Percentiles rank a stretch among this genome's conserved stretches.
phyloP scores from a whole-genome alignment of 2,888 invertebrate genomes.

The Ellobium chinense region DNA sequence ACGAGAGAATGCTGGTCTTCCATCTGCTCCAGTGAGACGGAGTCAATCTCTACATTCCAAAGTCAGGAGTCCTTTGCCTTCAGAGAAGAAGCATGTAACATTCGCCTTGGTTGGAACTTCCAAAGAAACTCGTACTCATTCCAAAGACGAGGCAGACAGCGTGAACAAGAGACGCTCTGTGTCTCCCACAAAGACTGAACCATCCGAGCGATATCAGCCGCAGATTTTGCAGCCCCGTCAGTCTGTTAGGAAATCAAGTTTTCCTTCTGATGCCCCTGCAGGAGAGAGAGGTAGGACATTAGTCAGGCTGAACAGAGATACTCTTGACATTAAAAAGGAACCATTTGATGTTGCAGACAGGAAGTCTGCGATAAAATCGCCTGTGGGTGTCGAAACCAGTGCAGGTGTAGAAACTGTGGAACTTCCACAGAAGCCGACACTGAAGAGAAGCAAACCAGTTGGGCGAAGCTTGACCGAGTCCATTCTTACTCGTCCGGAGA shows the following conservation, averaged over 20 bases:
- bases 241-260: neutral
- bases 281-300: too few species aligned
- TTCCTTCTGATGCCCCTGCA: neutral
- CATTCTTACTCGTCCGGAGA: neutral
- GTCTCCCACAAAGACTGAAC: neutral
- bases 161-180: neutral
- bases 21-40: neutral
- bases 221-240: neutral
- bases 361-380: neutral
- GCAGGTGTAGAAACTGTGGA: neutral
- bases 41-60: neutral
- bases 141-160: neutral
- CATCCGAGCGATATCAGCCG: neutral
- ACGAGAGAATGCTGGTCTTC: neutral
- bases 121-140: neutral
- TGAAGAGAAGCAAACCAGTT: neutral
- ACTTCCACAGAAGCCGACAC: neutral
- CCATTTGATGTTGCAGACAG: neutral
- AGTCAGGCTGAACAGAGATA: too few species aligned
- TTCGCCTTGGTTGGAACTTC: neutral
- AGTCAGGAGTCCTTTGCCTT: neutral
- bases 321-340: too few species aligned
- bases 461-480: constrained; percentile 15
- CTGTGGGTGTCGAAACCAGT: neutral
- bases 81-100: neutral